Base-by-base conservation (phyloP, 1,140 invertebrate genomes). In the Zaprionus ghesquierei region DNA sequence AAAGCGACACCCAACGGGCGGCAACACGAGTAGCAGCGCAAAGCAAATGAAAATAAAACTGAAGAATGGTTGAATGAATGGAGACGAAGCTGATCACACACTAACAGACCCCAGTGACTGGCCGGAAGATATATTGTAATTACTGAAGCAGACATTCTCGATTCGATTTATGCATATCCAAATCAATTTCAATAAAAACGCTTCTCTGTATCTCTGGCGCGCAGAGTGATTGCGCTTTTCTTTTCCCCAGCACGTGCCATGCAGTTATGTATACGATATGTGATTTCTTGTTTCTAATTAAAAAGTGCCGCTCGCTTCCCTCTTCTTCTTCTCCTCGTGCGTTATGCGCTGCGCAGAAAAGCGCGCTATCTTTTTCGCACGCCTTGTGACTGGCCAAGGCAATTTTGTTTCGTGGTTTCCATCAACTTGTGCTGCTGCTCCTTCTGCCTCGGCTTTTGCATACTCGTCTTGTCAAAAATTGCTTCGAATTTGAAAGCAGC, bases 321-420 rank as follows among this genome's bases (percentile, higher is more conserved):
- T 12, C 44, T 18, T 10, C 8, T 69, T 4, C 10, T 20, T 41
- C 20, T 15, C 0, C 31, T 20, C 12, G 27, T 80, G 60, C 53
- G 54, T 63, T 74, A 33, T 69, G 50, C 75, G 81, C 75, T 79
- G 82, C 84, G 82, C 84, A 84, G 84, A 89, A 87, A 89, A 87
- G 84, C 65, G 69, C 79, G 84, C 84, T 72, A 81, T 87, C 84
- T 89, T 87, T 84, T 89, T 87, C 76, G 84, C 84, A 89, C 79
- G 59, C 54, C 49, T 72, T 50, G 69, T 84, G 66, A 79, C 71
- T 75, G 62, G 71, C 53, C 82, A 64, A 71, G 69, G 58, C 84
- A 87, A 87, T 87, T 87, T 87, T 84, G 79, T 80, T 87, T 87
- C 76, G 84, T 87, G 84, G 84, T 80, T 87, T 81, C 82, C 82